Percentiles rank a stretch among this genome's conserved stretches.
phyloP scores from a whole-genome alignment of 1,140 invertebrate genomes.

The Aphaenogaster floridana region DNA sequence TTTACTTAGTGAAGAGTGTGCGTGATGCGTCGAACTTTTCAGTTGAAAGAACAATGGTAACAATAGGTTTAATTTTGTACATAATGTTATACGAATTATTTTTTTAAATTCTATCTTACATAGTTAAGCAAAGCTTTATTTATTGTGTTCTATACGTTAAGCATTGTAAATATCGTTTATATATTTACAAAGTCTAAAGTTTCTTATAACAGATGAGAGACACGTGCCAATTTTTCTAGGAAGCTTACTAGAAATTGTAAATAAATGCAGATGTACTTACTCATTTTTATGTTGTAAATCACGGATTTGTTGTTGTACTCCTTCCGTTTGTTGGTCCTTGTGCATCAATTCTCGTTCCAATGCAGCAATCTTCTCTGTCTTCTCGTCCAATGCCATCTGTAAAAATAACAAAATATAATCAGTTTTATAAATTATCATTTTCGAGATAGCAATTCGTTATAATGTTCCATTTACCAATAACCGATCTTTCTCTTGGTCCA shows the following conservation, averaged over 20 bases:
- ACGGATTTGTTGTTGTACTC: conserved; percentile 81
- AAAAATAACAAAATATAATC: conserved; percentile 40
- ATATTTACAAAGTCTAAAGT: neutral
- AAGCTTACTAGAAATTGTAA: conserved; percentile 40
- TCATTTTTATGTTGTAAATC: conserved; percentile 84
- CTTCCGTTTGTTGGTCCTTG: conserved; percentile 82
- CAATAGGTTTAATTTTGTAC: conserved; percentile 11
- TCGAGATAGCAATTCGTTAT: neutral
- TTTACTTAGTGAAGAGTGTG: neutral
- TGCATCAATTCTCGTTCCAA: conserved; percentile 88
- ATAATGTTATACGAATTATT: neutral
- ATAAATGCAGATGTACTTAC: conserved; percentile 81
- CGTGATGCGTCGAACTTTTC: neutral
- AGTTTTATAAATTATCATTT: conserved; percentile 5
- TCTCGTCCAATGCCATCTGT: conserved; percentile 88
- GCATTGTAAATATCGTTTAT: conserved; percentile 67
- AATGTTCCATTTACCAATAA: conserved; percentile 83
- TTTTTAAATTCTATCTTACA: neutral
- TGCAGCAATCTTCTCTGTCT: conserved; percentile 87
- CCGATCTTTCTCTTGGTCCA: conserved; percentile 89
- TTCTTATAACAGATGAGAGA: conserved; percentile 14
- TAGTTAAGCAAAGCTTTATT: conserved; percentile 7
- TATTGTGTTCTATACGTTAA: conserved; percentile 38
- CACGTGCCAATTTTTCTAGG: conserved; percentile 54
- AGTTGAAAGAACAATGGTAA: neutral